phyloP scores from a whole-genome alignment of 2,113 vertebrate genomes.

The Alligator mississippiensis region DNA sequence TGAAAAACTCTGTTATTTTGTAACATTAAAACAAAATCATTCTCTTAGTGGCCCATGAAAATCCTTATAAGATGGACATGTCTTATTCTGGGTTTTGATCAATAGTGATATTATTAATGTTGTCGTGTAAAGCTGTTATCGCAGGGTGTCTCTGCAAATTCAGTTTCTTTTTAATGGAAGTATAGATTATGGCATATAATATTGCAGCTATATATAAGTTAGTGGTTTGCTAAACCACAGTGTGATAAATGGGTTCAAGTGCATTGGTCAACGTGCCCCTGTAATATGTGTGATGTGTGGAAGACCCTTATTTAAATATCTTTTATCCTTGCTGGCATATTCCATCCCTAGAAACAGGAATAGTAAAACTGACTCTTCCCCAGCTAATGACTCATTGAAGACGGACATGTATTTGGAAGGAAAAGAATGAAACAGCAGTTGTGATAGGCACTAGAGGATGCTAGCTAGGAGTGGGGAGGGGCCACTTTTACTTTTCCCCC shows the following conservation, averaged over 20 bases:
- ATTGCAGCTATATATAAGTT: background rate
- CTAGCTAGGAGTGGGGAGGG: background rate
- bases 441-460: background rate
- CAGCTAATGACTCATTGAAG: background rate
- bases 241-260: background rate
- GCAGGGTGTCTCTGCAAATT: background rate
- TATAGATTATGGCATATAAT: background rate
- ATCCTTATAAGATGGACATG: no score
- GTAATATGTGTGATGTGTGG: background rate
- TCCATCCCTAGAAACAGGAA: background rate
- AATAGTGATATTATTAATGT: no score
- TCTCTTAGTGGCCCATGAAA: no score
- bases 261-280: background rate
- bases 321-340: background rate
- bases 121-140: no score
- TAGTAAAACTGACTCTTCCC: background rate
- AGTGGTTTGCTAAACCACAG: background rate
- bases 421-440: rapidly evolving
- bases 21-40: no score
- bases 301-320: background rate
- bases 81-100: no score
- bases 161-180: background rate
- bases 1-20: background rate
- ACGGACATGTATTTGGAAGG: background rate
- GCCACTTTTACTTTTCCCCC: background rate